Base-by-base conservation (phyloP, 1,140 invertebrate species). In the Yoshiicerus persimilis region DNA sequence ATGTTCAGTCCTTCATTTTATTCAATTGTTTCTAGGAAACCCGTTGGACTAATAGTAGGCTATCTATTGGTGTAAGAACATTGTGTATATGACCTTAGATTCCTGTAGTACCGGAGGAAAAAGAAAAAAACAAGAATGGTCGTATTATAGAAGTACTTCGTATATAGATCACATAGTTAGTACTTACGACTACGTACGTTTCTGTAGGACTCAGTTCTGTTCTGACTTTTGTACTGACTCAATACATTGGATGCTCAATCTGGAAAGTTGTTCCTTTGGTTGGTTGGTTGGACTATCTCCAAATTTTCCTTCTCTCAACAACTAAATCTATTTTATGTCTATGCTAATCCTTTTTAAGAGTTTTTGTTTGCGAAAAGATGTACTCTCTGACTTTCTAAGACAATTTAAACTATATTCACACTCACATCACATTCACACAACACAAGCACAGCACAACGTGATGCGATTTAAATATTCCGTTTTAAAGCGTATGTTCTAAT, bases 331-430 rank as follows among this genome's bases (percentile, higher is more conserved):
- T 80, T 80, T 80, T 80, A 80, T 80, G 75, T 80, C 75, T 80
- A 80, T 80, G 75, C 75, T 80, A 80, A 80, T 80, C 75, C 75
- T 80, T 32, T 56, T 80, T 38, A 80, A 34, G 75, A 32, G 32
- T 80, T 80, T 80, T 80, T 80, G 75, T 80, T 80, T 80, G 75
- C n/a, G 32, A 80, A 80, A 80, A 38, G 75, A 80, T 80, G 75
- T 36, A 80, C 16, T 36, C 32, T 80, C 16, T 38, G 34, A 80
- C 66, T 70, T 70, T 70, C 27, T 16, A 38, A 80, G 32, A 80
- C 16, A 13, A 80, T 80, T 80, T 80, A 34, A 80, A 80, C 34
- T 30, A 27, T 30, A 70, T 1, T 30, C 13, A 5, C 66, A 70
- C 30, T 30, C 66, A 70, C 10, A 70, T 2, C 66, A 27, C 25